Evolutionary conservation across 23 tunicate species (phyloP), one percentile per base, ranked within the genome.

Genomic region (Corella eumyota): DNA sequence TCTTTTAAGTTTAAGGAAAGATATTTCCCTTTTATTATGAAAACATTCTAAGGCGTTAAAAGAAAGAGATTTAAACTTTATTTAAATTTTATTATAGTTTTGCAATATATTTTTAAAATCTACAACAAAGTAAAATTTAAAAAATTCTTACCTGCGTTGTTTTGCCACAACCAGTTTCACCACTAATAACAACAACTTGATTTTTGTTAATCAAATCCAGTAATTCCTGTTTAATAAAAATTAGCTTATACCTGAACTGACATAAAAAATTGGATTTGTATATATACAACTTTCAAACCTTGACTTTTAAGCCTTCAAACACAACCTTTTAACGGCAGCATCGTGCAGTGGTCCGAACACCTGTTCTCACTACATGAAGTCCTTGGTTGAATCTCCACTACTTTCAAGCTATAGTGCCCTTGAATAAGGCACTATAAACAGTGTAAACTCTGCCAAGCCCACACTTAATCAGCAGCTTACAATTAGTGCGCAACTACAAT

Each of bases 121-220:
- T 53, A 15, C 13, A 17, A 53, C 59, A 40, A 40, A 40, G 11
- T 40, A 40, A 40, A 9, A 9, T 40, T 40, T 40, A 40, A 9
- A 40, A 40, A 26, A 3, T 3, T 44, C 22, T 19, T 20, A 76
- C 83, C 65, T 84, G 94, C 47, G 94, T 84, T 0, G 94, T 84
- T 63, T 84, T 84, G 20, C 94, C 94, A 64, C 94, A 84, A 0
- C 94, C 94, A 56, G 94, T 84, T 46, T 84, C 94, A 7, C 94
- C 94, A 45, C 77, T 84, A 2, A 84, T 75, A 17, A 84, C 94
- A 33, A 84, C 67, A 31, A 84, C 82, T 69, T 84, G 83, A 31
- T 75, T 69, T 21, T 56, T 21, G 28, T 69, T 61, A 30, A 84
- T 70, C 61, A 75, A 19, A 13, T 69, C 73, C 48, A 75, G 20